Base-by-base conservation (phyloP, 2,888 invertebrate genomes). In the Lagria hirta region DNA sequence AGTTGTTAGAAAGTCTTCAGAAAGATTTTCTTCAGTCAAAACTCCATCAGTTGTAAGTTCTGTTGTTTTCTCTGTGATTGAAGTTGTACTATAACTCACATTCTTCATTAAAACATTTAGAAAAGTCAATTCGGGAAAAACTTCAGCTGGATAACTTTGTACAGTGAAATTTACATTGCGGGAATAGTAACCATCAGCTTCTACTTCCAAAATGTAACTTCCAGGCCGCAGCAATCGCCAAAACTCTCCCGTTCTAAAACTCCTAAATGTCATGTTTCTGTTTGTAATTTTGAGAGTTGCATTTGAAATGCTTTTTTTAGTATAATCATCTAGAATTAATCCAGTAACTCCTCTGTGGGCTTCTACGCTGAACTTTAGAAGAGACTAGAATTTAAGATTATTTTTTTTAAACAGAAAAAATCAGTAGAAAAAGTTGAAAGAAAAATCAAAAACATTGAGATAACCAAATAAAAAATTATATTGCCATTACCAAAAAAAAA, bases 211-310 rank as follows among this genome's bases (percentile, higher is more conserved):
- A 15, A 66, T 69, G 64, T 84, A 83, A 13, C 62, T 61, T 48
- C 82, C 83, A 1, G 83, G 82, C 34, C 82, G 62, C 4, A 84
- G 66, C 24, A 84, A 71, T 53, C 82, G 73, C 81, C 81, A 83
- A 65, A 77, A 84, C 65, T 82, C 82, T 33, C 84, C 84, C 60
- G 74, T 70, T 56, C 71, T 70, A 23, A 75, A 73, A 7, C 75
- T 73, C 45, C 70, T 68, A 63, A 81, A 81, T n/a, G 70, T 73
- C 43, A 80, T 76, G 50, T 81, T 75, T 43, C 82, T 69, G 1
- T 75, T 78, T 42, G 71, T 65, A 35, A 83, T 72, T 52, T 73
- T 74, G 29, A 81, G 65, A 7, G 65, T 68, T 1, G 78, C 79
- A 24, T 71, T 72, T 43, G 68, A 66, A 21, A 81, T 66, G 1